Percentiles rank a stretch among this genome's conserved stretches.
Conservation (phyloP, 92 coral and sea anemone species). For the Zoanthus sansibaricus region DNA sequence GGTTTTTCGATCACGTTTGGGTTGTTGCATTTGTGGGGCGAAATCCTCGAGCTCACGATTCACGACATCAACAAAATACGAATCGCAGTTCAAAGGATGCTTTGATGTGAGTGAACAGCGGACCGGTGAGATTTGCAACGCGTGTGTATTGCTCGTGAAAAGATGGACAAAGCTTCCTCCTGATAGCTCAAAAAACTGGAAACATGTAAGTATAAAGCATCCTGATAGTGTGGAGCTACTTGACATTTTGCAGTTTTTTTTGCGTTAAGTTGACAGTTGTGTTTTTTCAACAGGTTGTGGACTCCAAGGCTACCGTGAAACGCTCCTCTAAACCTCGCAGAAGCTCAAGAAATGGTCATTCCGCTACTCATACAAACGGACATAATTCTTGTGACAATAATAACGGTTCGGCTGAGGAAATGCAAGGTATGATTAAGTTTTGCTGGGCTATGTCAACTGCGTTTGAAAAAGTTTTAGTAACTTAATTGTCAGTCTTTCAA, state of each 20-base stretch:
- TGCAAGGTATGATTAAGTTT: conserved; percentile 32
- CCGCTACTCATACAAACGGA: conserved; percentile 49
- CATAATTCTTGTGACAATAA: conserved; percentile 66
- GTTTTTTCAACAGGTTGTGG: conserved; percentile 78
- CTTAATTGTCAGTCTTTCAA: not conserved
- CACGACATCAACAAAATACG: conserved; percentile 94
- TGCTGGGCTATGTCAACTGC: not conserved
- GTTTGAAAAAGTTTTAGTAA: not conserved
- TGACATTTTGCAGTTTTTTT: conserved; percentile 1
- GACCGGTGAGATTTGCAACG: conserved; percentile 96
- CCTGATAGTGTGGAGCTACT: conserved; percentile 1
- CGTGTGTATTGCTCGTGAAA: conserved; percentile 96
- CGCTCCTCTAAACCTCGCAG: conserved; percentile 82
- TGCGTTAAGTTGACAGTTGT: conserved; percentile 25
- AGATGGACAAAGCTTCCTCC: conserved; percentile 95
- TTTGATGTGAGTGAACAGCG: conserved; percentile 83
- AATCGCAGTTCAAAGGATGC: conserved; percentile 87
- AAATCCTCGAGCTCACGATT: conserved; percentile 98
- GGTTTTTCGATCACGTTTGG: conserved; percentile 92
- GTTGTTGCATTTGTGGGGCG: conserved; percentile 98
- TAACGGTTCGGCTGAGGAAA: conserved; percentile 42
- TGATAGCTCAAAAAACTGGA: conserved; percentile 92
- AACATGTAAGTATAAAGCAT: conserved; percentile 77
- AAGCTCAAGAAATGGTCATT: conserved; percentile 76
- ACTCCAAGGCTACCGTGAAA: conserved; percentile 85